A percentile compares a stretch with the other conserved stretches of the same genome.
Conservation (phyloP, 2,113 vertebrate species). For the Guaruba guarouba region DNA sequence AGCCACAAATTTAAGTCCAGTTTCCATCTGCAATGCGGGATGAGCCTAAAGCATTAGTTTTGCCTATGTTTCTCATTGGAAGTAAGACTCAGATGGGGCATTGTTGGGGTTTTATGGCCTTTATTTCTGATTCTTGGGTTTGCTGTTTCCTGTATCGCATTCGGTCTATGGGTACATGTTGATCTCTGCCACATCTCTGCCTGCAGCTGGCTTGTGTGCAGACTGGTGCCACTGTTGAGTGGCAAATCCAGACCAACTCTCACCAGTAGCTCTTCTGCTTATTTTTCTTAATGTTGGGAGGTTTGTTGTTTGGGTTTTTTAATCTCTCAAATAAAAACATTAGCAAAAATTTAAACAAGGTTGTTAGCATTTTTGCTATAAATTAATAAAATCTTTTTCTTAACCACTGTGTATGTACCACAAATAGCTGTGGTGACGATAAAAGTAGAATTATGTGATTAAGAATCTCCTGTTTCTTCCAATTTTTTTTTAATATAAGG, state of each 20-base stretch:
- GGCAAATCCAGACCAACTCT: constrained; percentile 47
- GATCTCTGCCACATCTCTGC: constrained; percentile 54
- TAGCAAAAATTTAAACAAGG: constrained; percentile 55
- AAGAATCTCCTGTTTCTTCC: not conserved
- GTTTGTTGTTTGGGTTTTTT: constrained; percentile 70
- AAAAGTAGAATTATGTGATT: not conserved
- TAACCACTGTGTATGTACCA: not conserved
- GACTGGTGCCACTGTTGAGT: constrained; percentile 13
- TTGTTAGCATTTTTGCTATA: constrained; percentile 57
- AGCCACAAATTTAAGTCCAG: not conserved
- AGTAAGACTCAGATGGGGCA: constrained; percentile 1
- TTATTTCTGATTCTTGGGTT: constrained; percentile 39
- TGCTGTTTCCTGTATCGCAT: constrained; percentile 37
- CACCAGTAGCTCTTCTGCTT: constrained; percentile 47
- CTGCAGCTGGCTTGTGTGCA: constrained; percentile 54
- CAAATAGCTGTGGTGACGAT: not conserved
- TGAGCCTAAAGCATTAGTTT: not conserved
- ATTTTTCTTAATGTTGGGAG: constrained; percentile 64
- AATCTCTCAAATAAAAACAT: constrained; percentile 66
- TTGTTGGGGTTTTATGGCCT: constrained; percentile 33
- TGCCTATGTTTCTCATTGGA: not conserved
- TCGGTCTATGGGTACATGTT: not conserved
- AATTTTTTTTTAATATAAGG: not conserved
- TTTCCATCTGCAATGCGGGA: not conserved
- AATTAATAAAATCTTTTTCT: not conserved